These are phyloP conservation scores for Silurus lanzhouensis DNA, from an alignment of 2,797 vertebrate genomes.

Conservation along the genomic window DNA sequence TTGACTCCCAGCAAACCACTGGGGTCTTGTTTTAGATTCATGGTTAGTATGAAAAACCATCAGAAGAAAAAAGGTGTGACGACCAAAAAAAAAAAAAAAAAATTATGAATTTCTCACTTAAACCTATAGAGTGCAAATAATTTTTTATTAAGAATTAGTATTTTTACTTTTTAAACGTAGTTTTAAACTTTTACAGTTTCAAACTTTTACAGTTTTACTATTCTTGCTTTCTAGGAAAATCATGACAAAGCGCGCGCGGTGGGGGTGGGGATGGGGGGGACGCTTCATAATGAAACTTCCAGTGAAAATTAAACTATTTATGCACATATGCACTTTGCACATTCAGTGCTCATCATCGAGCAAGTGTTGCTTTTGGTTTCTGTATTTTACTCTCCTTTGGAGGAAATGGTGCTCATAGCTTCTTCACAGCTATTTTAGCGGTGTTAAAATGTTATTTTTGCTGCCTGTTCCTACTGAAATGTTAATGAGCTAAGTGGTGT, in stretches of 20 bases:
- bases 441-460: background rate
- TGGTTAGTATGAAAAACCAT: background rate
- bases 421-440: slow-evolving; percentile 7
- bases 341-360: background rate
- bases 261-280: background rate
- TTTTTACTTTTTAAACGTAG: too few species aligned
- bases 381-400: background rate
- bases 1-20: background rate
- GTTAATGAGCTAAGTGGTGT: background rate
- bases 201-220: background rate
- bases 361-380: background rate
- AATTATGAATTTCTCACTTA: background rate
- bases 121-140: background rate
- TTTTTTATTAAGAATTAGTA: background rate
- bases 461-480: background rate
- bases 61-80: background rate
- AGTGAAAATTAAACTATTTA: background rate
- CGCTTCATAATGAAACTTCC: background rate
- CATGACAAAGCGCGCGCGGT: background rate
- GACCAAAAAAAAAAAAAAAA: too few species aligned
- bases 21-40: background rate
- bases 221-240: background rate
- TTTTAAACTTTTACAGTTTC: background rate
- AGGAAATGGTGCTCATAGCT: background rate
- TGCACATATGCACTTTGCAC: background rate